Base-by-base conservation (phyloP, 2,113 vertebrate species). In the Pyxicephalus adspersus region DNA sequence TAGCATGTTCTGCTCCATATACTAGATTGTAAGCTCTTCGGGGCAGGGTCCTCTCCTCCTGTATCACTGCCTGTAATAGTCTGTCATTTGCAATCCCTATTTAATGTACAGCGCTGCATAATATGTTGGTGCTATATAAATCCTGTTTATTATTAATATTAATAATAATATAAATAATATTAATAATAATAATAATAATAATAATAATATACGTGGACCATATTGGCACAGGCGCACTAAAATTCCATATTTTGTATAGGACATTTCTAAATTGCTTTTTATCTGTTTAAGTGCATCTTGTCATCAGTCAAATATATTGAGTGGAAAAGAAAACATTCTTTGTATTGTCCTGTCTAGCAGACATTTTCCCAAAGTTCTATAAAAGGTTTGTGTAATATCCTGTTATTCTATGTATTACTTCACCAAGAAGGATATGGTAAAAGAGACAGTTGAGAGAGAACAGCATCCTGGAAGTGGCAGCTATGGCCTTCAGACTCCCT, bases 401-500 rank as follows among this genome's bases (percentile, higher is more conserved):
- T 82, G 80, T 82, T 82, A 23, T 82, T 82, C n/a, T 26, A 55
- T 58, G 0, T 45, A 65, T 75, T 74, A 82, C 71, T 58, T 74
- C 61, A 66, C 61, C 22, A 16, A 82, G 26, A 75, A 75, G 80
- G 80, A 82, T 82, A 82, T 82, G 15, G 80, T 75, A 64, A 82
- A 82, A 82, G 71, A 75, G 80, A 66, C 61, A 82, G 80, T 72
- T 75, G 80, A 82, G 80, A 75, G 70, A 74, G 63, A 23, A 19
- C 70, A 81, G 68, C 34, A 66, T 82, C 80, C 80, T 82, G 80
- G 80, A 82, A 82, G 63, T 82, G 71, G 60, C 60, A 74, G 58
- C 34, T 45, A 29, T 81, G 78, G 79, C 79, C 68, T 79, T 64
- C 51, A 73, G 51, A 75, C 28, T 82, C 80, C 61, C 71, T 54